Evolutionary conservation across 2,113 vertebrate species (phyloP), one percentile per base, ranked within the genome.

Genomic region (Neolamprologus variostigma): DNA sequence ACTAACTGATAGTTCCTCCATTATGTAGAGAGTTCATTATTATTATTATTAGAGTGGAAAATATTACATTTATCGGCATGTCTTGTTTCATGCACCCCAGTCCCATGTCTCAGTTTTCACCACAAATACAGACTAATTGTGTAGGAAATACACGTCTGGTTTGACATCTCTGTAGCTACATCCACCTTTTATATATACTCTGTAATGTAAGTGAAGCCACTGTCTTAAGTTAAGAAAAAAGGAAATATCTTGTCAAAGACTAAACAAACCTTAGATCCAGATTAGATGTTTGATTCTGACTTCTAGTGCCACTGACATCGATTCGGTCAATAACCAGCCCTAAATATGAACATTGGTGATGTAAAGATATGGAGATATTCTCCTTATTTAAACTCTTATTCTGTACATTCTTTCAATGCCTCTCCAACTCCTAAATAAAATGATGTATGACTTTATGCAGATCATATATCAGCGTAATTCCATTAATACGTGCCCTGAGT

Each of bases 41-140:
- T n/a, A 51, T 53, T 61, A 61, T 66, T 66, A 9, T 71, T 71
- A 40, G 35, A 40, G 35, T 23, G 31, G 21, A 71, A 42, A 42
- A 42, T 35, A 35, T n/a, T 3, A n/a, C 0, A 37, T n/a, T 66
- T 21, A 23, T 42, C 0, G 0, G 2, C 19, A 13, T 4, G 19
- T 40, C 19, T 71, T 14, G 3, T 42, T 71, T 71, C 12, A 14
- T 45, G 40, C 13, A 45, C 13, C 12, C 33, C n/a, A 2, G 68
- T 6, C 13, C 68, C 4, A 2, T 10, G 14, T 47, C 6, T 1
- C 42, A 17, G 9, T 28, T 31, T 19, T 28, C 42, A 28, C 3
- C 40, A 73, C 68, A 76, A 0, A 47, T 76, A 17, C 6, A 47
- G 23, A 50, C 3, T 47, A 76, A 76, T 50, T 2, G 6, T 31